Evolutionary conservation across 2,797 vertebrate genomes (phyloP).

Genomic region (Rousettus madagascariensis): DNA sequence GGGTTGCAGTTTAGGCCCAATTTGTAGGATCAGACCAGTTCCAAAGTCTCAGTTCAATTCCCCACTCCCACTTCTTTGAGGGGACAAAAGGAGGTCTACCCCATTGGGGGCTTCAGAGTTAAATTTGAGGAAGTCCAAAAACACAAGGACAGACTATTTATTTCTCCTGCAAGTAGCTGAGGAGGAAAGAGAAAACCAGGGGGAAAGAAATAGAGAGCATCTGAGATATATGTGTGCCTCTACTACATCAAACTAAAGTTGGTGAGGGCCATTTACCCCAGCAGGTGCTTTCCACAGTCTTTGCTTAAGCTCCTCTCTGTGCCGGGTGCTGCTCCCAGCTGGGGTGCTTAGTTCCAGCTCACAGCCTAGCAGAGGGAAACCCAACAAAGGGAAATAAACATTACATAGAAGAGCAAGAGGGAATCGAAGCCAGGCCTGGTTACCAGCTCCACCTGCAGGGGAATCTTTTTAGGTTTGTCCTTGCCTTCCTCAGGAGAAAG

Average conservation of each 20-base stretch:
- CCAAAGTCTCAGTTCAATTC: neutral
- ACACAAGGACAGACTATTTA: neutral
- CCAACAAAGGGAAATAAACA: neutral
- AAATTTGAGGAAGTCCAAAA: neutral
- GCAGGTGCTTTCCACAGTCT: neutral
- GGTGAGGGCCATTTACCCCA: neutral
- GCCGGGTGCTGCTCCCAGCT: neutral
- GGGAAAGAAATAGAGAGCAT: neutral
- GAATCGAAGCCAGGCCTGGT: neutral
- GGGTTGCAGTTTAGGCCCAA: neutral
- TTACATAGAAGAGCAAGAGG: neutral
- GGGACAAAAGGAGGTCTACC: neutral
- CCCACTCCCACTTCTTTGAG: neutral
- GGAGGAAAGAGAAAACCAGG: neutral
- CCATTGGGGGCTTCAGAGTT: neutral
- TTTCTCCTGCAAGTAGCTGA: neutral
- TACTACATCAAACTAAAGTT: accelerated
- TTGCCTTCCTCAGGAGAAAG: neutral
- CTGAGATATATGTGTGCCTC: neutral
- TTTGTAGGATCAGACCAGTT: neutral
- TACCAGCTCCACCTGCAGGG: neutral
- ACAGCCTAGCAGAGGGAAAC: neutral
- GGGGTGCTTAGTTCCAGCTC: neutral
- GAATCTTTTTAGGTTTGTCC: neutral
- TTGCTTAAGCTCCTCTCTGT: neutral